Conservation (phyloP, 2,113 vertebrate genomes). For the Erinaceus europaeus region DNA sequence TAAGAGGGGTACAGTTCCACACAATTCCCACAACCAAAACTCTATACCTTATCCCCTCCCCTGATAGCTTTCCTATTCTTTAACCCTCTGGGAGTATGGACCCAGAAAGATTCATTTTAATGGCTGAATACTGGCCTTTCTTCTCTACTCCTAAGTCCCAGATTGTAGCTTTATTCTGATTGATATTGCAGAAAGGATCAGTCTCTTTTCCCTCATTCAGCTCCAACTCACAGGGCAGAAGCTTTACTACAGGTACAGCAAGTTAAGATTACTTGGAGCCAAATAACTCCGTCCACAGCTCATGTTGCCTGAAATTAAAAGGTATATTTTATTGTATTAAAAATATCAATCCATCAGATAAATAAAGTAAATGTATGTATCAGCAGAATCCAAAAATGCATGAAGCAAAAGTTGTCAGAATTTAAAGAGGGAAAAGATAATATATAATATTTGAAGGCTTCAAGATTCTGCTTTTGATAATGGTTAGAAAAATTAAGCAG, state of each 20-base stretch:
- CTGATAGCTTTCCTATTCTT: too few species aligned
- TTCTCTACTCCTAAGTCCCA: background rate
- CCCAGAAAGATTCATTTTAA: too few species aligned
- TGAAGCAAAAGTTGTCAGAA: background rate
- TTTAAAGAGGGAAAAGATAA: background rate
- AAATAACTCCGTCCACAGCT: background rate
- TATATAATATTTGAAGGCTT: background rate
- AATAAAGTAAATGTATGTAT: background rate
- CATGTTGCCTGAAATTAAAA: background rate
- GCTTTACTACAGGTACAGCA: background rate
- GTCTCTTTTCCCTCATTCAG: background rate
- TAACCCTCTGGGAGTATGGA: too few species aligned
- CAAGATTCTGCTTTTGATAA: background rate
- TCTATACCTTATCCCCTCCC: too few species aligned
- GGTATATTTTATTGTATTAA: background rate
- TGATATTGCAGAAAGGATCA: background rate
- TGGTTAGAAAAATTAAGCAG: background rate
- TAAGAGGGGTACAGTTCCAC: too few species aligned
- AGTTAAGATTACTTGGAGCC: fast-evolving
- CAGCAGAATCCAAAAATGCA: background rate
- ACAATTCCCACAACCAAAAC: too few species aligned
- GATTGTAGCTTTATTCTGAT: background rate
- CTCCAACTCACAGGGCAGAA: background rate
- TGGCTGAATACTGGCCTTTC: background rate
- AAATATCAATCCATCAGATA: background rate